These are phyloP conservation scores for Helobdella robusta DNA, from an alignment of 2,888 invertebrate genomes.

Conservation along the genomic window DNA sequence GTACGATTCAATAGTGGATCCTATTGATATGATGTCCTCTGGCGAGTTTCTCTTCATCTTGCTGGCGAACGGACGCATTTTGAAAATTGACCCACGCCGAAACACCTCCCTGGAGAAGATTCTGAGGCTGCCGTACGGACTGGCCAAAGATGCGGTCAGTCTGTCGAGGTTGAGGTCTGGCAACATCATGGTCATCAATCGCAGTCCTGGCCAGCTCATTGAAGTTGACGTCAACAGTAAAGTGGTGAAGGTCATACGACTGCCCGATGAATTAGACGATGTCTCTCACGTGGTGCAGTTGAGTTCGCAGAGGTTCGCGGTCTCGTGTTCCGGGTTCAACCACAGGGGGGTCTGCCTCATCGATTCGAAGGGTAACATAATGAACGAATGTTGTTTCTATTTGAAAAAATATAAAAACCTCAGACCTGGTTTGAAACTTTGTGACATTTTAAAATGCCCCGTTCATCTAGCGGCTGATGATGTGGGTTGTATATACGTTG, in stretches of 20 bases:
- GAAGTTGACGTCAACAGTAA: neutral
- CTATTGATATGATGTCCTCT: constrained; percentile 8
- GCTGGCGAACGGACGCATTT: neutral
- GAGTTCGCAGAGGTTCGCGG: neutral
- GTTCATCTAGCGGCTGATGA: constrained; percentile 8
- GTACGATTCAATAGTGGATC: neutral
- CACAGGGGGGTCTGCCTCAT: neutral
- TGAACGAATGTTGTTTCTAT: too few species aligned
- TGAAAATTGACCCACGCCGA: neutral
- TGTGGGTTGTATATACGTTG: neutral
- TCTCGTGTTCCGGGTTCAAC: neutral
- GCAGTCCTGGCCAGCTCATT: neutral
- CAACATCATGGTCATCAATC: neutral
- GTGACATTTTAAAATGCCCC: neutral
- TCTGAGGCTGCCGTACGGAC: neutral
- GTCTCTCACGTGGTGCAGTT: constrained; percentile 12
- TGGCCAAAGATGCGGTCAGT: neutral
- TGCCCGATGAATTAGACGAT: neutral
- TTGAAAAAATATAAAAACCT: too few species aligned
- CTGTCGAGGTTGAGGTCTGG: neutral
- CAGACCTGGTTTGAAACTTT: too few species aligned
- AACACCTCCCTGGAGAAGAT: neutral
- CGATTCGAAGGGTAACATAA: constrained; percentile 6
- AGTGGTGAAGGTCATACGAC: neutral
- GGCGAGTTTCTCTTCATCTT: neutral